These are phyloP conservation scores for Podarcis siculus DNA, from an alignment of 2,797 vertebrate genomes.

Conservation along the genomic window DNA sequence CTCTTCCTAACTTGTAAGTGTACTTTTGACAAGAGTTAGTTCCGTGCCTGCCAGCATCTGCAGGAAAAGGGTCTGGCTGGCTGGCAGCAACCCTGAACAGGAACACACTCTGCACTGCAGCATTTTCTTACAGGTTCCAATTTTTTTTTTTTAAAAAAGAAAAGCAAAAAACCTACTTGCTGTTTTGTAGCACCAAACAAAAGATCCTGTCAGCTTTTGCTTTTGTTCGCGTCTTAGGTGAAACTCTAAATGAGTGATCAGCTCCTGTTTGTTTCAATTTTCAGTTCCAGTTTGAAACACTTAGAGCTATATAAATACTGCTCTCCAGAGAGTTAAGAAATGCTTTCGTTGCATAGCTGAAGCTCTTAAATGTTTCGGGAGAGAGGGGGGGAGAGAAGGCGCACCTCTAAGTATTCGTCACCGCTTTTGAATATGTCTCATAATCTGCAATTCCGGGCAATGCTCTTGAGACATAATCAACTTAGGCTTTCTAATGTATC, in stretches of 20 bases:
- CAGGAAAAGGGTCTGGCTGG: no score
- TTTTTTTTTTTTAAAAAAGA: no score
- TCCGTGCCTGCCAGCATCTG: no score
- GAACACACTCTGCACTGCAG: no score
- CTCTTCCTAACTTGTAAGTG: no score
- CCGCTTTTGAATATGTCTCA: not conserved
- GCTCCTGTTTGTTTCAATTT: not conserved
- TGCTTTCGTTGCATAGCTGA: not conserved
- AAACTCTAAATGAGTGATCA: not conserved
- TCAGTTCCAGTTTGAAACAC: not conserved
- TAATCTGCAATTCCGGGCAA: not conserved
- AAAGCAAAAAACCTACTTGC: not conserved
- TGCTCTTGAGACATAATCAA: not conserved
- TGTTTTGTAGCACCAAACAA: not conserved
- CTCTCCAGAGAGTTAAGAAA: not conserved
- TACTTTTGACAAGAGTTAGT: no score
- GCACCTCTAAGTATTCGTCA: not conserved
- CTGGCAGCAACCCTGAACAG: no score
- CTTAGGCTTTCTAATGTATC: not conserved
- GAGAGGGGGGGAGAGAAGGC: not conserved
- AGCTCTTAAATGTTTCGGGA: not conserved
- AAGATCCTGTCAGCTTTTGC: not conserved
- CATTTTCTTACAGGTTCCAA: no score
- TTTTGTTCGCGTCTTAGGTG: not conserved
- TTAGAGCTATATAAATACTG: not conserved